Evolutionary conservation across 2,797 vertebrate genomes (phyloP), one percentile per base, ranked within the genome.

Genomic region (Hemitrygon akajei): DNA sequence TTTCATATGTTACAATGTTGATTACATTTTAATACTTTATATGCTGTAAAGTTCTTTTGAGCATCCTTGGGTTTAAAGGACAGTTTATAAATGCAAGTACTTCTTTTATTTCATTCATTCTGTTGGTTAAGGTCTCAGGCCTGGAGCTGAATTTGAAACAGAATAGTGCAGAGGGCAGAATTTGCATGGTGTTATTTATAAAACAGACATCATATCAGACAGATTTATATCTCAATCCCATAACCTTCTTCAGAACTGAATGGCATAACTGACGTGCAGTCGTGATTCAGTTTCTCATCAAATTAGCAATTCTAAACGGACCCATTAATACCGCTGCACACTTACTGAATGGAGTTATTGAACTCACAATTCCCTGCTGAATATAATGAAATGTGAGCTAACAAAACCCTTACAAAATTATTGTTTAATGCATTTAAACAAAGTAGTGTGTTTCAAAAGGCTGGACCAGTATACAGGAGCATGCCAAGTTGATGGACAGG

Each of bases 211-310:
- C 80, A 82, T 73, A 22, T 73, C 63, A 56, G 20, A 47, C 14
- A 60, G 82, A 60, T 60, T 86, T 86, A 30, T 86, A 60, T 60
- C 47, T 86, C 82, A 86, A 86, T 86, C 56, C 25, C 25, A 22
- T 84, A 84, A 84, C 81, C 81, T 47, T 56, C 40, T 86, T 86
- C 25, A 86, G 82, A 86, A 60, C 82, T 82, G 58, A 86, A 58
- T 60, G 56, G 82, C 25, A 60, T 60, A 86, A 58, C 82, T 86
- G 56, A 86, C 14, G 82, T 60, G 56, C 11, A 86, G 30, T 60
- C 25, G 58, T 60, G 10, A 86, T 86, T 86, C 82, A 86, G 56
- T 86, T 79, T 86, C 82, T 58, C 82, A 86, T 5, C 10, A 86
- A 86, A 86, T 86, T 60, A 86, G 82, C 25, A 86, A 86, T 86